Conservation (phyloP, 2,888 invertebrate genomes). For the Leptothorax acervorum region DNA sequence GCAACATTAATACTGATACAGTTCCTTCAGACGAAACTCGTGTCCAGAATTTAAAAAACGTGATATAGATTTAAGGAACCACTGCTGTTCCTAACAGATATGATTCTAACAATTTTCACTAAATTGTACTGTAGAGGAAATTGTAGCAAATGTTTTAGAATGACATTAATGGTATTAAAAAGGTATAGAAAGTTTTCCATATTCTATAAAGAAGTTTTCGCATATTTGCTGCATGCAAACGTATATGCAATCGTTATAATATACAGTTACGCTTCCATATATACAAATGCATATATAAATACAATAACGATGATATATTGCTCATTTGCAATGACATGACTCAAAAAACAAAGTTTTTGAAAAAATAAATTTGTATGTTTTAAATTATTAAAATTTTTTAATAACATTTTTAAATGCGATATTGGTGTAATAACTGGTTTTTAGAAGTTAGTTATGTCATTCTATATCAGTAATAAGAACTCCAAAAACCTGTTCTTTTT, state of each 20-base stretch:
- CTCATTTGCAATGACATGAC: no score
- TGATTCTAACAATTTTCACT: background rate
- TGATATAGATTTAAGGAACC: background rate
- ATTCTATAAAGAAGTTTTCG: background rate
- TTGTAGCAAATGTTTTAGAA: background rate
- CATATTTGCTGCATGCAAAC: background rate
- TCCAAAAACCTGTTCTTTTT: no score
- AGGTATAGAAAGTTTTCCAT: background rate
- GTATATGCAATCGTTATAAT: background rate
- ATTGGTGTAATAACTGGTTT: no score
- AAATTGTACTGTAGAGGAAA: background rate
- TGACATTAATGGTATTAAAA: background rate
- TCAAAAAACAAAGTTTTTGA: no score
- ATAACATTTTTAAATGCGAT: no score
- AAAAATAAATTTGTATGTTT: no score
- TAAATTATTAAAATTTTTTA: no score
- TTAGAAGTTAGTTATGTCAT: no score
- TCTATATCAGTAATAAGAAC: no score
- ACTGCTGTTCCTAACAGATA: background rate
- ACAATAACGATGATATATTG: background rate
- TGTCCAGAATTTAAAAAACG: conserved; percentile 27
- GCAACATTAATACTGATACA: conserved; percentile 38
- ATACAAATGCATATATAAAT: background rate
- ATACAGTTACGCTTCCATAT: background rate
- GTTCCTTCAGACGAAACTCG: conserved; percentile 12